These are phyloP conservation scores for Phyllostomus hastatus DNA, from an alignment of 2,113 vertebrate species.

Conservation along the genomic window DNA sequence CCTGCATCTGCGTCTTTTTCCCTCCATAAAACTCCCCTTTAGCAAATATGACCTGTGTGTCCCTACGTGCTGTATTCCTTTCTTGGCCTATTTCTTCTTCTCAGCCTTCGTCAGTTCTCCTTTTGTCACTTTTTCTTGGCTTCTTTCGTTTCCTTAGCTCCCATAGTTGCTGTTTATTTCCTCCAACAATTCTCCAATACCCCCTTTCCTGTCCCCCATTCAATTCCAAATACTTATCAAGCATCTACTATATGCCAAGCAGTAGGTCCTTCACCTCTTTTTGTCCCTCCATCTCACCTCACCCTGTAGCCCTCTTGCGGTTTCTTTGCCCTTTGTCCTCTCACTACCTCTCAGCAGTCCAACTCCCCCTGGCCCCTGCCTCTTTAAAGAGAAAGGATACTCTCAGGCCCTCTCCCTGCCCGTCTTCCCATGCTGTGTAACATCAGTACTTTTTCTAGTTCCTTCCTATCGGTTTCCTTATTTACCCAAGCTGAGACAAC, in stretches of 20 bases:
- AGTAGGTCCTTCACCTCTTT: neutral
- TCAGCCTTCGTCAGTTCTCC: neutral
- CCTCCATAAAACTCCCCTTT: neutral
- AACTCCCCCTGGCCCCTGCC: neutral
- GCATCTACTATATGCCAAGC: neutral
- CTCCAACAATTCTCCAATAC: neutral
- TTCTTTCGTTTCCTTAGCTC: neutral
- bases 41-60: neutral
- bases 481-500: neutral
- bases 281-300: neutral
- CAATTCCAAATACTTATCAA: neutral
- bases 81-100: neutral
- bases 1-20: neutral
- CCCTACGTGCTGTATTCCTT: neutral
- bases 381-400: neutral
- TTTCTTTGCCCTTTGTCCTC: neutral
- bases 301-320: neutral
- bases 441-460: neutral
- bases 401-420: neutral
- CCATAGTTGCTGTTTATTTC: neutral
- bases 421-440: neutral
- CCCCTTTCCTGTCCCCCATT: neutral
- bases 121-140: neutral
- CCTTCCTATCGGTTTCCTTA: neutral
- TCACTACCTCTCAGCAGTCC: neutral